A percentile compares a stretch with the other conserved stretches of the same genome.
Evolutionary conservation across 2,113 vertebrate genomes (phyloP).

Genomic region (Eptesicus fuscus): DNA sequence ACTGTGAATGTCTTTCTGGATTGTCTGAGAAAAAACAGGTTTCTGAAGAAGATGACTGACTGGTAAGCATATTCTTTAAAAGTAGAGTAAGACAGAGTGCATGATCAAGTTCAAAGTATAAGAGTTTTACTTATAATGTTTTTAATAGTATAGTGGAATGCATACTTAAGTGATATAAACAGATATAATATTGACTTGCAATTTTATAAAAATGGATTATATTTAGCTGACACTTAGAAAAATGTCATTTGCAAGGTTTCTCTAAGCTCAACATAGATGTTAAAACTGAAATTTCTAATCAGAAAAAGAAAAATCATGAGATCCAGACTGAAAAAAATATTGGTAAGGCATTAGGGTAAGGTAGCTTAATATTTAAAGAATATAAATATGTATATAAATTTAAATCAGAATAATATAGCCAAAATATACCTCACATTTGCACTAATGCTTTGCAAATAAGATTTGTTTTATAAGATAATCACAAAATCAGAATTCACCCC

Average conservation of each 20-base stretch:
- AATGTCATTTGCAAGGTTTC: slow-evolving; percentile 43
- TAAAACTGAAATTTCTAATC: slow-evolving; percentile 31
- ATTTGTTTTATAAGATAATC: background rate
- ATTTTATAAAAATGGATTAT: slow-evolving; percentile 39
- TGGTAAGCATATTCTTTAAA: slow-evolving; percentile 60
- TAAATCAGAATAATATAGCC: background rate
- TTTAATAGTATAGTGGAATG: slow-evolving; percentile 16
- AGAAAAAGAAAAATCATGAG: slow-evolving; percentile 26
- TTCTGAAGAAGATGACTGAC: slow-evolving; percentile 59
- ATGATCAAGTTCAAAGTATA: slow-evolving; percentile 54
- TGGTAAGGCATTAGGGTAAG: background rate
- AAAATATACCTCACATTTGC: background rate
- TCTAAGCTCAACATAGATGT: background rate
- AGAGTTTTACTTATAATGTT: slow-evolving; percentile 47
- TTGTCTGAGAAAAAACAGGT: slow-evolving; percentile 53
- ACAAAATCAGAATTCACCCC: background rate
- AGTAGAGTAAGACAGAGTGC: slow-evolving; percentile 2
- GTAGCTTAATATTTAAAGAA: background rate
- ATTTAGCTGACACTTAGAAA: slow-evolving; percentile 1
- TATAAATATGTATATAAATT: background rate
- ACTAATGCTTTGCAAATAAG: background rate
- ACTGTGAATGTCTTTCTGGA: slow-evolving; percentile 55
- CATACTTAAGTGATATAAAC: slow-evolving; percentile 39
- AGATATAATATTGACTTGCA: background rate
- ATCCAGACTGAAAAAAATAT: background rate